Evolutionary conservation across 2,797 vertebrate species (phyloP), one percentile per base, ranked within the genome.

Genomic region (Siniperca obscura): DNA sequence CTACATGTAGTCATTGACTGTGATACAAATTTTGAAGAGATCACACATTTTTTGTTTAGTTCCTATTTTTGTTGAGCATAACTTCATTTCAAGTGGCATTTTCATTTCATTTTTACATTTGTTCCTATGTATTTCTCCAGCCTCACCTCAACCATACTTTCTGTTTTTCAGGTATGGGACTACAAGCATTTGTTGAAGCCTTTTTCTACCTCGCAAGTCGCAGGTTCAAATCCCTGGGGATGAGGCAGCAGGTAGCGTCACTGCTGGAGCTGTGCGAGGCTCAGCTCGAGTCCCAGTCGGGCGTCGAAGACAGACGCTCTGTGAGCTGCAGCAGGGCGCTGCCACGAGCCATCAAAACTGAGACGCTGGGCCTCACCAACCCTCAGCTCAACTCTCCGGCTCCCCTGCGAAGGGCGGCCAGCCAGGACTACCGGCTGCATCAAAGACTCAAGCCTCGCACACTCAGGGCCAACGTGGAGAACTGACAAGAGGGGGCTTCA

Each of bases 141-240:
- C 2, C 19, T 68, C 40, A 60, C 38, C 36, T 68, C 11, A n/a
- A 0, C 38, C 60, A 2, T 21, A 0, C 42, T 70, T 16, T 52
- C 44, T 84, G 2, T 77, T 68, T 80, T 83, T 7, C 89, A 99
- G 98, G 98, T 53, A 99, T 99, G 98, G 96, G 96, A 40, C 94
- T 99, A 53, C 98, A 98, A 66, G 98, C 98, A 0, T 99, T 99
- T 7, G 92, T 98, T 1, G 98, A 99, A 81, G 97, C 97, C 55
- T 97, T 98, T 88, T 97, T 97, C 84, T 95, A 95, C 89, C 90
- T 99, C 95, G 97, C 98, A 2, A 96, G 94, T 68, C 96, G 95
- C 78, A 96, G 96, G 76, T 99, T 96, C 94, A 98, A 98, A 90
- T 93, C 93, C 0, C 86, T 93, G 83, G 78, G 87, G 0, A 94